These are phyloP conservation scores for Ciconia maguari DNA, from an alignment of 2,113 vertebrate species.

Conservation along the genomic window DNA sequence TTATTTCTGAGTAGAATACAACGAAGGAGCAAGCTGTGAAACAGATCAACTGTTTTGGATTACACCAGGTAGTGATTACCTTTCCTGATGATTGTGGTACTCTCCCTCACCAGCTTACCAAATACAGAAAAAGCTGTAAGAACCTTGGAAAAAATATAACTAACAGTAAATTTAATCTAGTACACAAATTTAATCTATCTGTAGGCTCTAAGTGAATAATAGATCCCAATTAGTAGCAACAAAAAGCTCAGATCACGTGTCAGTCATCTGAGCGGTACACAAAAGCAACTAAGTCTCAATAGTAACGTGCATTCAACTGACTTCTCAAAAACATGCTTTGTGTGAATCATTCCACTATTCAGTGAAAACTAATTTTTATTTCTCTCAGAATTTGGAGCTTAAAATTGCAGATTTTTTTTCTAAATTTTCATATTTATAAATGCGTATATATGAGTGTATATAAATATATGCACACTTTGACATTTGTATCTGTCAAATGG, in stretches of 20 bases:
- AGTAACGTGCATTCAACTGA: background rate
- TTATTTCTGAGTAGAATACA: background rate
- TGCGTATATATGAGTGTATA: background rate
- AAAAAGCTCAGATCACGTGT: background rate
- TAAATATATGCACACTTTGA: background rate
- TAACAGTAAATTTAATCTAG: background rate
- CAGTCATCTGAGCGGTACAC: background rate
- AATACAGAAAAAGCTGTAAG: background rate
- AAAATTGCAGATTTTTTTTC: background rate
- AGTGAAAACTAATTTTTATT: background rate
- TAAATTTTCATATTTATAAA: background rate
- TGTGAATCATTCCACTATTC: background rate
- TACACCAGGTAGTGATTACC: background rate
- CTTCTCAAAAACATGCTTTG: background rate
- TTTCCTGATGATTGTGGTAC: background rate
- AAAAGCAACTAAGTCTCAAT: background rate
- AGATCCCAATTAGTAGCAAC: background rate
- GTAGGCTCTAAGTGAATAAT: background rate
- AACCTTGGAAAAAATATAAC: background rate
- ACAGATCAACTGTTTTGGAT: background rate
- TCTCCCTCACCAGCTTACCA: background rate
- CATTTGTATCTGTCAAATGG: background rate
- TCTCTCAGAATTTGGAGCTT: background rate
- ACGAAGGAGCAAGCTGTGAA: background rate
- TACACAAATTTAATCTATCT: background rate